phyloP scores from a whole-genome alignment of 2,888 invertebrate genomes.

The Macrophya annulata region DNA sequence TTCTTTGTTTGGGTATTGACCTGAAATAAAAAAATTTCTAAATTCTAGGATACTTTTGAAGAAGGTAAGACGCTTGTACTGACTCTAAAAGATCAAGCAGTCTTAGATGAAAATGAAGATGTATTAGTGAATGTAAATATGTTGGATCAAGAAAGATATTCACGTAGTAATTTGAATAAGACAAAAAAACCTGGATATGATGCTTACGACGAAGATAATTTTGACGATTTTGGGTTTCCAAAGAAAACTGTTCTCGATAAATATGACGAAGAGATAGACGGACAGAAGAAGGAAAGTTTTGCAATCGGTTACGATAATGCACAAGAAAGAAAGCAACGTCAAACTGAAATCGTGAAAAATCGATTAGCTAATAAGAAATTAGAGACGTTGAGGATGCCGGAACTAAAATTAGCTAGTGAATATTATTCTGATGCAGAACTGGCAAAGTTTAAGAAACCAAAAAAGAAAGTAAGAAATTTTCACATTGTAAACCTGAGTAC shows the following conservation, averaged over 20 bases:
- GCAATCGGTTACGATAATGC: conserved; percentile 87
- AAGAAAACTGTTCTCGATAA: conserved; percentile 89
- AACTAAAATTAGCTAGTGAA: conserved; percentile 90
- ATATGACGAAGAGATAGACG: conserved; percentile 97
- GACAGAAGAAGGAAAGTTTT: conserved; percentile 87
- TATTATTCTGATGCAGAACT: conserved; percentile 94
- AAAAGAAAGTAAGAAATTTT: conserved; percentile 84
- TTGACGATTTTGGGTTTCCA: conserved; percentile 86
- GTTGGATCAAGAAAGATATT: conserved; percentile 91
- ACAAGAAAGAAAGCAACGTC: conserved; percentile 81
- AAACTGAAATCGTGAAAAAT: conserved; percentile 79
- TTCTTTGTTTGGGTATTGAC: not conserved
- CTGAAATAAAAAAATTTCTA: conserved; percentile 31
- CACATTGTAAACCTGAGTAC: not conserved
- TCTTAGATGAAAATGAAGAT: conserved; percentile 93
- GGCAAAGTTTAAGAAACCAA: conserved; percentile 92
- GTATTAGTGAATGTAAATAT: conserved; percentile 96
- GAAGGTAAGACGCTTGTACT: conserved; percentile 94
- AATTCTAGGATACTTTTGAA: conserved; percentile 80
- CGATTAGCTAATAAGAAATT: conserved; percentile 86
- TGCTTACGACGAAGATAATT: conserved; percentile 90
- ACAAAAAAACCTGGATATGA: conserved; percentile 94
- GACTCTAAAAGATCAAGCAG: conserved; percentile 95
- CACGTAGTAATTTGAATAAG: conserved; percentile 90
- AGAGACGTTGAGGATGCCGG: conserved; percentile 87